These are phyloP conservation scores for Adelges cooleyi DNA, from an alignment of 1,140 invertebrate species.

Conservation along the genomic window DNA sequence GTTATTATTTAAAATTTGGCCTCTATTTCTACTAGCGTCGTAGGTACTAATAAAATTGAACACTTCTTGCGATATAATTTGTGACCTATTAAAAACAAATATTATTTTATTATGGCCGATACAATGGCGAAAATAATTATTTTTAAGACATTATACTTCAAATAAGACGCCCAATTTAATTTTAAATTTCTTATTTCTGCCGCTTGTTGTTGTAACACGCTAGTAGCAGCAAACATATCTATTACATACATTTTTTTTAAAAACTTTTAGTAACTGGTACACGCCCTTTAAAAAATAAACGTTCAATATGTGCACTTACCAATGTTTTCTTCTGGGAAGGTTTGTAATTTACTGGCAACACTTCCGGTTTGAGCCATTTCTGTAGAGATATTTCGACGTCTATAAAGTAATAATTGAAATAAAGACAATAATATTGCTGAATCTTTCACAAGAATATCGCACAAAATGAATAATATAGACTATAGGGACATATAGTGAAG, in stretches of 20 bases:
- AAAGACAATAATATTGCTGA: too few species aligned
- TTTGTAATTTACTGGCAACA: slow-evolving; percentile 52
- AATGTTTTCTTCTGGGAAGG: slow-evolving; percentile 66
- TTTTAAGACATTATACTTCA: too few species aligned
- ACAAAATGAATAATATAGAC: too few species aligned
- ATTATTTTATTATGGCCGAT: background rate
- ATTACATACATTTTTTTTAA: slow-evolving; percentile 32
- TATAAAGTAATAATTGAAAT: too few species aligned
- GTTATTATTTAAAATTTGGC: slow-evolving; percentile 59
- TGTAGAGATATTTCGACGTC: too few species aligned
- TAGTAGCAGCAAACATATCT: slow-evolving; percentile 93
- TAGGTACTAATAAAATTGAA: slow-evolving; percentile 81
- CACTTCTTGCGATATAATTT: slow-evolving; percentile 94
- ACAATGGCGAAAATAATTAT: background rate
- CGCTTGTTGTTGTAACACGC: slow-evolving; percentile 83
- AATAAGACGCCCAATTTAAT: slow-evolving; percentile 92
- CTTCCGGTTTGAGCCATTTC: background rate
- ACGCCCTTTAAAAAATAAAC: slow-evolving; percentile 26
- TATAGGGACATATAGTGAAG: too few species aligned
- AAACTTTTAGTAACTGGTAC: slow-evolving; percentile 21
- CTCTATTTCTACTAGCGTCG: slow-evolving; percentile 57
- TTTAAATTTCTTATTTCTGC: slow-evolving; percentile 76
- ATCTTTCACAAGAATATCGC: too few species aligned
- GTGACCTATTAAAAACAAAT: slow-evolving; percentile 51
- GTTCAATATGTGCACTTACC: slow-evolving; percentile 46